Conservation (phyloP, 2,113 vertebrate species). For the Motacilla alba region DNA sequence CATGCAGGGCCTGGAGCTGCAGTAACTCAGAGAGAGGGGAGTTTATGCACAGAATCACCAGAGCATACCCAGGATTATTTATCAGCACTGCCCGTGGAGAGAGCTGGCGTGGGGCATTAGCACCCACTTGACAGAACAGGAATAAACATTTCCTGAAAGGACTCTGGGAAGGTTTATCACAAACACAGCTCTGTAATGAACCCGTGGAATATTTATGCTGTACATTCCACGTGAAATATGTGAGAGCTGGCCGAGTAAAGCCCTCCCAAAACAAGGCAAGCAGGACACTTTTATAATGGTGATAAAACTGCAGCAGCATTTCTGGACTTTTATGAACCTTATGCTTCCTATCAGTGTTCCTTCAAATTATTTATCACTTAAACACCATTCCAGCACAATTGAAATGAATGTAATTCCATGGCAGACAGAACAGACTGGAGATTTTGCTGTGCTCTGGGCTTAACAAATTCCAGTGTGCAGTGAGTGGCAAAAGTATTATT, state of each 20-base stretch:
- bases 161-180: not conserved
- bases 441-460: not conserved
- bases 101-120: not conserved
- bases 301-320: not conserved
- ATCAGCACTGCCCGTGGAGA: not conserved
- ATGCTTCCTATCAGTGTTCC: not conserved
- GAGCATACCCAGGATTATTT: not conserved
- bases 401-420: not conserved
- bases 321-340: slow-evolving; percentile 8
- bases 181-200: slow-evolving; percentile 3
- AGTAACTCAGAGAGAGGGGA: not conserved
- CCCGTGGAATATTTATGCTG: slow-evolving; percentile 28
- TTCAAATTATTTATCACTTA: not conserved
- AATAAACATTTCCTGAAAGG: slow-evolving; percentile 11
- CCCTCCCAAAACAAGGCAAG: not conserved
- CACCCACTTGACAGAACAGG: not conserved
- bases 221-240: not conserved
- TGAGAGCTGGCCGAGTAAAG: not conserved
- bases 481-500: slow-evolving; percentile 10
- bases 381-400: not conserved
- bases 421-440: not conserved
- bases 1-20: not conserved
- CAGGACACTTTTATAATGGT: slow-evolving; percentile 15
- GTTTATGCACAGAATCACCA: slow-evolving; percentile 4
- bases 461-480: not conserved